A percentile compares a stretch with the other conserved stretches of the same genome.
These are phyloP conservation scores for Morelia viridis DNA, from an alignment of 2,797 vertebrate species.

Conservation along the genomic window DNA sequence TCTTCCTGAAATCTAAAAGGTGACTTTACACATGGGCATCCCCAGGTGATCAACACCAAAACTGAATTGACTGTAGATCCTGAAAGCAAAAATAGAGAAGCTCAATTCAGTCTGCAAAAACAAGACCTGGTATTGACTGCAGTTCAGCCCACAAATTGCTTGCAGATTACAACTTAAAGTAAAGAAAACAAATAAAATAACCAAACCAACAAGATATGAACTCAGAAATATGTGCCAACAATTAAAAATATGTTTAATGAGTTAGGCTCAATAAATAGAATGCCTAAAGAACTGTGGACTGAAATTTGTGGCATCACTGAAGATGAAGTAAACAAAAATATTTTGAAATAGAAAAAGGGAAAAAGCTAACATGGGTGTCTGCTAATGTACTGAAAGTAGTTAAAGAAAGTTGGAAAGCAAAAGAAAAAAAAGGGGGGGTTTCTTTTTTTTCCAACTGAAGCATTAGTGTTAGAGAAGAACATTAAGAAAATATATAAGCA, in stretches of 20 bases:
- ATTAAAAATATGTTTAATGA: not conserved
- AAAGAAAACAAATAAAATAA: not conserved
- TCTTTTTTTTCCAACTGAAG: not conserved
- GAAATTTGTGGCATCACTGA: not conserved
- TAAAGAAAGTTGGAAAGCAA: not conserved
- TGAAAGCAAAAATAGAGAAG: not conserved
- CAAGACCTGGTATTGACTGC: not conserved
- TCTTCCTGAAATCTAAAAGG: not conserved
- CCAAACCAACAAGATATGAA: not conserved
- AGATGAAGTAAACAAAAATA: not conserved
- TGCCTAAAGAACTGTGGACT: not conserved
- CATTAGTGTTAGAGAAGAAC: not conserved
- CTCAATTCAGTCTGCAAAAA: not conserved
- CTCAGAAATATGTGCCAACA: not conserved
- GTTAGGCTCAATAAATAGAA: not conserved
- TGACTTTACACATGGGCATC: not conserved
- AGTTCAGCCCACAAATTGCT: not conserved
- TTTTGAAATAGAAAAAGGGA: not conserved
- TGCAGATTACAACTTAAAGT: not conserved
- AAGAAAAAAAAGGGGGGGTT: not conserved
- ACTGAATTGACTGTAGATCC: not conserved
- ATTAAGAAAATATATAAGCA: not conserved
- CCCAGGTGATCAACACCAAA: not conserved
- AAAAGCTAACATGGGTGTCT: not conserved
- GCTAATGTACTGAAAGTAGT: not conserved